A percentile compares a stretch with the other conserved stretches of the same genome.
phyloP scores from a whole-genome alignment of 2,113 vertebrate species.

The Nothocercus nigrocapillus region DNA sequence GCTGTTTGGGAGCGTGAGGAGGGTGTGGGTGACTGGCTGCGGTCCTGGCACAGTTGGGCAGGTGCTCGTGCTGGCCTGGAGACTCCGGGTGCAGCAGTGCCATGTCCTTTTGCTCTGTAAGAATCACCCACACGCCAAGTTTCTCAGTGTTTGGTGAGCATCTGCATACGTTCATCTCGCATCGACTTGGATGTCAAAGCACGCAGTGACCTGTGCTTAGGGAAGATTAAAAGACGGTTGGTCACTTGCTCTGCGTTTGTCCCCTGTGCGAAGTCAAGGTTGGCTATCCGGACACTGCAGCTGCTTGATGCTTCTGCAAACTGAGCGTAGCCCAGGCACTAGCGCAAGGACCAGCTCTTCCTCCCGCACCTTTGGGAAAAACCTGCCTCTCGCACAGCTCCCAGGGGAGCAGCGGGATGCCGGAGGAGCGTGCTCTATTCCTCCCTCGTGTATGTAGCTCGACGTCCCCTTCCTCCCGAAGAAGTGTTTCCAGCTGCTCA shows the following conservation, averaged over 20 bases:
- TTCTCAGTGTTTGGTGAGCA: not conserved
- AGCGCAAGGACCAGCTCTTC: not conserved
- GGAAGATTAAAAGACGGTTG: not conserved
- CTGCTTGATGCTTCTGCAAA: not conserved
- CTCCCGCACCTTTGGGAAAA: not conserved
- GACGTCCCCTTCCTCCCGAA: not conserved
- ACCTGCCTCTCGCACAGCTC: not conserved
- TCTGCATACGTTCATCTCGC: not conserved
- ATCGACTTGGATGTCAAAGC: not conserved
- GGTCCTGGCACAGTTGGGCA: fast-evolving
- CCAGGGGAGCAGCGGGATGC: no score
- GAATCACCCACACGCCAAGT: not conserved
- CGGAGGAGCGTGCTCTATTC: no score
- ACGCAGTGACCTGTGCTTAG: not conserved
- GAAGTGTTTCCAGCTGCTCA: not conserved
- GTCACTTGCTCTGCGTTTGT: not conserved
- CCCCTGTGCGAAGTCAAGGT: not conserved
- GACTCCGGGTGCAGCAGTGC: not conserved
- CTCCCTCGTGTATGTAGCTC: not conserved
- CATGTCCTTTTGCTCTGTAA: no score
- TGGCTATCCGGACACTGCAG: no score
- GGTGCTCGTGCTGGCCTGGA: fast-evolving
- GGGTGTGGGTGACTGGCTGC: not conserved
- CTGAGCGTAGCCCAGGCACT: not conserved
- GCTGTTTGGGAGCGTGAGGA: not conserved